Percentiles rank a stretch among this genome's conserved stretches.
phyloP scores from a whole-genome alignment of 35 echinoderm and acorn worm genomes.

The Holothuria glaberrima region DNA sequence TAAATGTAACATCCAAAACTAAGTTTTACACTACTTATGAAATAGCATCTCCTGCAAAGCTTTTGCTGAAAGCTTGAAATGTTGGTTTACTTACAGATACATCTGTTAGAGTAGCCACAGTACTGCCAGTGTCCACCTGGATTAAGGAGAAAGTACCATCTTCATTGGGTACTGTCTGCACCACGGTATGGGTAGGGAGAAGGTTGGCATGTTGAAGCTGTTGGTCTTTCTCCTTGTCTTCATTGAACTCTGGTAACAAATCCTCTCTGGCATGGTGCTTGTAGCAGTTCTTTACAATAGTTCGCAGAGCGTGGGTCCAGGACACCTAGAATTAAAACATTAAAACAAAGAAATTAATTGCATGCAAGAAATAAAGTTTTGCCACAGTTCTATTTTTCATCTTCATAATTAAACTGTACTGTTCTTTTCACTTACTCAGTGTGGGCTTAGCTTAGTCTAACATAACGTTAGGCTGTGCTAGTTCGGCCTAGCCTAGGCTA shows the following conservation, averaged over 20 bases:
- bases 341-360: not conserved
- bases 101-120: constrained; percentile 94
- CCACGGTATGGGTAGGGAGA: constrained; percentile 88
- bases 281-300: constrained; percentile 99
- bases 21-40: too few species aligned
- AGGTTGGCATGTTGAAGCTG: constrained; percentile 60
- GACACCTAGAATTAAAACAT: constrained; percentile 77
- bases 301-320: constrained; percentile 96
- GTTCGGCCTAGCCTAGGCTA: too few species aligned
- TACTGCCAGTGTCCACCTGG: constrained; percentile 89
- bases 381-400: too few species aligned
- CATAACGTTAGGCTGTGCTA: too few species aligned
- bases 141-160: constrained; percentile 97
- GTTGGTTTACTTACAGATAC: constrained; percentile 59
- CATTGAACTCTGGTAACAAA: constrained; percentile 79
- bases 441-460: too few species aligned
- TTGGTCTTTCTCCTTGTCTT: constrained; percentile 72
- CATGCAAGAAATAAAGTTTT: not conserved
- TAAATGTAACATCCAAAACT: too few species aligned
- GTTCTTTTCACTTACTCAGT: too few species aligned
- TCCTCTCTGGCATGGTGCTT: constrained; percentile 94
- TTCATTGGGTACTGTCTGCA: constrained; percentile 94
- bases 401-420: too few species aligned
- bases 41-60: not conserved
- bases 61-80: not conserved